Evolutionary conservation across 2,888 invertebrate genomes (phyloP), one percentile per base, ranked within the genome.

Genomic region (Brachypalpus laphriformis): DNA sequence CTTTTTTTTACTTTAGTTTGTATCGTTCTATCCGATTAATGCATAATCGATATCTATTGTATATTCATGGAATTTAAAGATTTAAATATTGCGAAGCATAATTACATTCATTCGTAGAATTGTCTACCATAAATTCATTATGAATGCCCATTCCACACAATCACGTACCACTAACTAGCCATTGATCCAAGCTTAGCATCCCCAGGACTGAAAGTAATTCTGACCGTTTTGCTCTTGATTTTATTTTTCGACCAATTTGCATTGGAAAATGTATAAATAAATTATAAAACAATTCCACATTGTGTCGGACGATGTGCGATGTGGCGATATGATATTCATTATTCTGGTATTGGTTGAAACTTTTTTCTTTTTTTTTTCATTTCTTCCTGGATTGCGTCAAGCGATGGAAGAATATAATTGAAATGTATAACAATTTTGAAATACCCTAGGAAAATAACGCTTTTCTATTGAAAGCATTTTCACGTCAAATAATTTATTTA

Each of bases 381-480:
- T 28, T 28, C 28, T 5, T 51, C 40, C 25, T 8, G 59, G 28
- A 54, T 20, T 31, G 40, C 40, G 54, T 42, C 56, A 70, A 42
- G 56, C 54, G 68, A 70, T 16, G 49, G 54, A 37, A 51, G 37
- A 16, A 49, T 7, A 40, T 37, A 68, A 56, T 28, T 16, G 28
- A 54, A 49, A 16, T 37, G 51, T 40, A 37, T 56, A 56, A 11
- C 40, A 40, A 11, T 11, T 7, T 28, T 20, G 20, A 28, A 49
- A 34, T 31, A 20, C 7, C 18, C n/a, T n/a, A 31, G 16, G 16
- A 1, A 63, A 63, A 25, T 25, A 45, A 22, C 34, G 49, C 49
- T 72, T 65, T 65, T 70, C 72, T 74, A 66, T 66, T 72, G 59
- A 72, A 74, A 80, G 72, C 72, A 66, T 80, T 80, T 80, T 51